Evolutionary conservation across 2,113 vertebrate genomes (phyloP).

Genomic region (Cavia aperea): DNA sequence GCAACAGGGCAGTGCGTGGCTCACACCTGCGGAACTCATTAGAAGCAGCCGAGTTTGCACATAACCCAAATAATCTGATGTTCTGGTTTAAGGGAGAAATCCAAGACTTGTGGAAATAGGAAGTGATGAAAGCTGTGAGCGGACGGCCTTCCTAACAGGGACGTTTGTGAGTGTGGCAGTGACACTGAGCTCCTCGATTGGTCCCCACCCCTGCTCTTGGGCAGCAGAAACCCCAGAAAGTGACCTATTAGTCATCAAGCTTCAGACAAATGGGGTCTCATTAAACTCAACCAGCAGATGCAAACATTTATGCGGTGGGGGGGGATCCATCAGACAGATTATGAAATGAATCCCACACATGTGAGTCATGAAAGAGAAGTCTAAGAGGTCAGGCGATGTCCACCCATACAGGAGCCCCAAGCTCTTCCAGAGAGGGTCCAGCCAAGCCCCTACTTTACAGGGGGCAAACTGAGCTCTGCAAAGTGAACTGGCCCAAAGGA

Average conservation of each 20-base stretch:
- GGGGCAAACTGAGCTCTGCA: background rate
- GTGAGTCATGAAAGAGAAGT: background rate
- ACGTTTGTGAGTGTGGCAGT: rapidly evolving
- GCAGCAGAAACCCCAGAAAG: background rate
- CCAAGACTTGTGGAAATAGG: background rate
- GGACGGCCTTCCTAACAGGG: background rate
- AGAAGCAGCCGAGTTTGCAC: background rate
- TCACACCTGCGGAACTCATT: constrained; percentile 33
- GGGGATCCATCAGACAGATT: background rate
- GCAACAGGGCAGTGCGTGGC: background rate
- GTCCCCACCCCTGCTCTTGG: rapidly evolving
- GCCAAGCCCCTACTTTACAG: no score
- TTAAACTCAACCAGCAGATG: background rate
- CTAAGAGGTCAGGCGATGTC: background rate
- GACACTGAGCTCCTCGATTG: rapidly evolving
- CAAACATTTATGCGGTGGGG: background rate
- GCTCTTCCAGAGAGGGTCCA: background rate
- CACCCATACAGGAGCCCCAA: background rate
- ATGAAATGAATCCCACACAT: background rate
- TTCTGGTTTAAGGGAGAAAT: background rate
- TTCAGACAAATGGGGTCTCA: constrained; percentile 7
- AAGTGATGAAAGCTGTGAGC: background rate
- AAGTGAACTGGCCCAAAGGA: background rate
- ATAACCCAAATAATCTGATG: constrained; percentile 21
- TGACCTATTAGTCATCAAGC: background rate